These are phyloP conservation scores for Eonycteris spelaea DNA, from an alignment of 2,113 vertebrate species.

Conservation along the genomic window DNA sequence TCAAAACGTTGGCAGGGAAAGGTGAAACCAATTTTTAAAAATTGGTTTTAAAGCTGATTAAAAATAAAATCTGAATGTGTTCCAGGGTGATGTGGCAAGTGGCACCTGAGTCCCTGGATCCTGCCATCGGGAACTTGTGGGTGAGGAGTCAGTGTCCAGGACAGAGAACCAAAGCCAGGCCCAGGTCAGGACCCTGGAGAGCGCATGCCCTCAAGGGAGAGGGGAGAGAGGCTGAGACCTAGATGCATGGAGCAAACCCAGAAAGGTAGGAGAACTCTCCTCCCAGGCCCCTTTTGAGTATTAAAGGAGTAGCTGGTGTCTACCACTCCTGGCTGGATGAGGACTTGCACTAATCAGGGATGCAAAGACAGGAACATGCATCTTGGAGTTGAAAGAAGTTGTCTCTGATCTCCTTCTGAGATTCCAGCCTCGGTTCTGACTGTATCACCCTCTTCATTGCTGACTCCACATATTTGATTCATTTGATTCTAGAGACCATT, in stretches of 20 bases:
- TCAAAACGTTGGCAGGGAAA: neutral
- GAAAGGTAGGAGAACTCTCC: neutral
- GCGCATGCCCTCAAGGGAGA: neutral
- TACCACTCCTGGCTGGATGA: neutral
- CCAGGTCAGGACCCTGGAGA: conserved; percentile 59
- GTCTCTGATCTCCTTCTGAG: neutral
- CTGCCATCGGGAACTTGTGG: neutral
- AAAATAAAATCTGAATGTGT: neutral
- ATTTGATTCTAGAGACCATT: neutral
- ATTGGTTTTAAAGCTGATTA: neutral
- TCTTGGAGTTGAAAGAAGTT: neutral
- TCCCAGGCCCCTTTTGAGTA: neutral
- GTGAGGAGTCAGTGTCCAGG: neutral
- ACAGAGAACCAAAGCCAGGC: neutral
- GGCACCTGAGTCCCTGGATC: neutral
- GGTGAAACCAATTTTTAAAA: neutral
- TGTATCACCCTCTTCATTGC: neutral
- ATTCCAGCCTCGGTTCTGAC: neutral
- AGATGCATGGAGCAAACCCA: neutral
- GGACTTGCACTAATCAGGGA: neutral
- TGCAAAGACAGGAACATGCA: neutral
- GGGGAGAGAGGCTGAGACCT: no score
- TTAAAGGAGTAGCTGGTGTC: neutral
- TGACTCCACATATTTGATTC: neutral
- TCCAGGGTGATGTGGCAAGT: neutral